Conservation (phyloP, 2,888 invertebrate species). For the Adela reaumurella region DNA sequence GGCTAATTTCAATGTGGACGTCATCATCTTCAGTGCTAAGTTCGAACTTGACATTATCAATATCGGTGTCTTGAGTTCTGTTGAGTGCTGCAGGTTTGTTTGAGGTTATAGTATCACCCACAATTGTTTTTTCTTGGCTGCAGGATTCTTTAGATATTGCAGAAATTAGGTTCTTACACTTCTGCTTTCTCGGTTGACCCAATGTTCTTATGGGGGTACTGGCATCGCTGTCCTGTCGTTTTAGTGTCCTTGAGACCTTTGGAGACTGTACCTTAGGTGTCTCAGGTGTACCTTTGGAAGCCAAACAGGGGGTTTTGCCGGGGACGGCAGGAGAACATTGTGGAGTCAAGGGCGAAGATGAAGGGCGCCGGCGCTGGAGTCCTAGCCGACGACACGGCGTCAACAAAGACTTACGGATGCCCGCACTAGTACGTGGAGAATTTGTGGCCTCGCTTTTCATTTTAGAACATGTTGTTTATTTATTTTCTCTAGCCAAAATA, state of each 20-base stretch:
- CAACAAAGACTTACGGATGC: conserved; percentile 47
- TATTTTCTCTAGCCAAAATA: too few species aligned
- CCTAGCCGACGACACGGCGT: conserved; percentile 54
- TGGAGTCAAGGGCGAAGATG: neutral
- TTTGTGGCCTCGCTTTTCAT: conserved; percentile 25
- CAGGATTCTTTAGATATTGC: neutral
- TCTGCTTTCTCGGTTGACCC: neutral
- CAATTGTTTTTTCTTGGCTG: too few species aligned
- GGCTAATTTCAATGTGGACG: too few species aligned
- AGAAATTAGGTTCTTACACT: neutral
- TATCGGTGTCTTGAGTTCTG: too few species aligned
- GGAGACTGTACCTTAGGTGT: too few species aligned
- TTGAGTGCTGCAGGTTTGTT: too few species aligned
- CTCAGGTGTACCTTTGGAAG: too few species aligned
- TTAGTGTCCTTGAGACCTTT: too few species aligned
- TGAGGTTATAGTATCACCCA: too few species aligned
- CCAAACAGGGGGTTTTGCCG: too few species aligned
- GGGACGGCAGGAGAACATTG: neutral
- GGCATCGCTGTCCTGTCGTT: neutral
- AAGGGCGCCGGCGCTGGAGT: conserved; percentile 26
- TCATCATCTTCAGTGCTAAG: too few species aligned
- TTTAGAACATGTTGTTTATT: neutral
- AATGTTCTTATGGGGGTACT: neutral
- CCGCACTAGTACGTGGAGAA: conserved; percentile 45
- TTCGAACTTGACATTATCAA: too few species aligned